Evolutionary conservation across 2,113 vertebrate genomes (phyloP).

Genomic region (Danionella cerebrum): DNA sequence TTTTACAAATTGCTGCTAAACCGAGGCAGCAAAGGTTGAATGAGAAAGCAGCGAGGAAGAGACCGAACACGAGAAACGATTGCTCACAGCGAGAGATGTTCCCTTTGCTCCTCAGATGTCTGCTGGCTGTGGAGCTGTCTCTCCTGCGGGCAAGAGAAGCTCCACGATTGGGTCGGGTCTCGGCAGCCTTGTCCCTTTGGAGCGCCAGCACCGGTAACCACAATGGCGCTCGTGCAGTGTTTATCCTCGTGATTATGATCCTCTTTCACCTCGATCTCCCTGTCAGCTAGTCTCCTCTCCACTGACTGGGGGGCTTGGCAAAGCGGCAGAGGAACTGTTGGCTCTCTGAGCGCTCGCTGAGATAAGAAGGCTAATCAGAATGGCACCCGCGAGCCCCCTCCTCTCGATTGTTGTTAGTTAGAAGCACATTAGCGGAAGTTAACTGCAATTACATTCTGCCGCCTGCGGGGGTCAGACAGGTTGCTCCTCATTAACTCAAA

Average conservation of each 20-base stretch:
- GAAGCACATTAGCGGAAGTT: slow-evolving; percentile 31
- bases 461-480: slow-evolving; percentile 20
- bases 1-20: slow-evolving; percentile 63
- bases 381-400: slow-evolving; percentile 13
- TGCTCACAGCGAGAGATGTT: slow-evolving; percentile 62
- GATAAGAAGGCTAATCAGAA: slow-evolving; percentile 23
- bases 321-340: neutral
- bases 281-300: neutral
- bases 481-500: slow-evolving; percentile 19
- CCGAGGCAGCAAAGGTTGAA: slow-evolving; percentile 4
- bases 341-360: neutral
- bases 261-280: neutral
- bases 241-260: neutral
- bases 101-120: slow-evolving; percentile 45
- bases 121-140: slow-evolving; percentile 29
- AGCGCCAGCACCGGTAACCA: too few species aligned
- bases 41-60: slow-evolving; percentile 24
- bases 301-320: neutral
- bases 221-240: too few species aligned
- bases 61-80: slow-evolving; percentile 49
- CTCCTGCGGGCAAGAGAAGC: neutral
- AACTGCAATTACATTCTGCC: slow-evolving; percentile 24
- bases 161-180: too few species aligned
- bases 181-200: slow-evolving; percentile 26
- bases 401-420: slow-evolving; percentile 27